Percentiles rank a stretch among this genome's conserved stretches.
Evolutionary conservation across 1,140 invertebrate species (phyloP).

Genomic region (Maniola jurtina): DNA sequence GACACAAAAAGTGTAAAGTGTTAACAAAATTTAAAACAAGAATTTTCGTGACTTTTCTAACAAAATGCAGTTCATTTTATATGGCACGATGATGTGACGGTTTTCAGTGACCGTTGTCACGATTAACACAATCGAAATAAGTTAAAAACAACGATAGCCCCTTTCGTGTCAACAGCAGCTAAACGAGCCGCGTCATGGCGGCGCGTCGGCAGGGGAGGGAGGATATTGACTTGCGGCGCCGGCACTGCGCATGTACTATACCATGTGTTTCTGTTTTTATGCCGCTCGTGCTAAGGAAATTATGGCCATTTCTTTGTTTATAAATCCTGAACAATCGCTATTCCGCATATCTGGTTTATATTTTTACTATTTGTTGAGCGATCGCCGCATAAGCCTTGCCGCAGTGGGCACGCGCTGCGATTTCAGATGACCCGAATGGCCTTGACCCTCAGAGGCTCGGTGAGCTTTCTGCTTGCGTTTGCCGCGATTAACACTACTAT

Average conservation of each 20-base stretch:
- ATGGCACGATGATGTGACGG: too few relatives aligned
- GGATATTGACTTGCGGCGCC: constrained; percentile 74
- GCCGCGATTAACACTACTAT: constrained; percentile 27
- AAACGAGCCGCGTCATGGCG: constrained; percentile 62
- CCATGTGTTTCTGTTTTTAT: constrained; percentile 75
- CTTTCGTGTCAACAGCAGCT: constrained; percentile 27
- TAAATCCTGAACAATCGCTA: constrained; percentile 31
- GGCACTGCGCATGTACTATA: constrained; percentile 69
- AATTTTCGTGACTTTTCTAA: too few relatives aligned
- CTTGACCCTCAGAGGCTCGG: constrained; percentile 48
- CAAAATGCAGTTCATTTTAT: too few relatives aligned
- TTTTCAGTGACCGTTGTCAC: too few relatives aligned
- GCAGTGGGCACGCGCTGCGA: constrained; percentile 27
- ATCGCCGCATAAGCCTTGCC: constrained; percentile 30
- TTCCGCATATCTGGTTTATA: constrained; percentile 31
- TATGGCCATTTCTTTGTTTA: constrained; percentile 50
- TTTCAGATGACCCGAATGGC: constrained; percentile 33
- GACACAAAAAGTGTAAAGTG: too few relatives aligned
- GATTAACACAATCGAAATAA: not conserved
- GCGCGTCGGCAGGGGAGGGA: constrained; percentile 63
- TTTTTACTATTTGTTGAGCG: constrained; percentile 27
- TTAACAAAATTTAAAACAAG: too few relatives aligned
- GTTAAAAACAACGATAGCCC: constrained; percentile 31
- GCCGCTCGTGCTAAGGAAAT: constrained; percentile 54
- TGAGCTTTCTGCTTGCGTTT: constrained; percentile 23